phyloP scores from a whole-genome alignment of 1,140 invertebrate genomes.

The Lordiphosa collinella region DNA sequence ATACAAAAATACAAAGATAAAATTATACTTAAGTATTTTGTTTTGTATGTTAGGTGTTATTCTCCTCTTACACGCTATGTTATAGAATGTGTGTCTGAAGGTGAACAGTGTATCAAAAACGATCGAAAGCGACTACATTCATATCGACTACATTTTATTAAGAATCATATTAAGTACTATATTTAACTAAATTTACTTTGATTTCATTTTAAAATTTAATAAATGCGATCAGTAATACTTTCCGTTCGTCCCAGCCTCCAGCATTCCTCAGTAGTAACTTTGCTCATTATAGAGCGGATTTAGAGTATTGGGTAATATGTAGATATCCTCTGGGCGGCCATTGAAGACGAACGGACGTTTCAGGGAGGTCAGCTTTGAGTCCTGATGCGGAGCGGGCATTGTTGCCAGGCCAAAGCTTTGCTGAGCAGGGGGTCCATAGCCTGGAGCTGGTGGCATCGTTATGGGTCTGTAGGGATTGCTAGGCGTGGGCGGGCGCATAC shows the following conservation, averaged over 20 bases:
- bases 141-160: neutral
- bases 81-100: constrained; percentile 34
- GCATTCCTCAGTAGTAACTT: constrained; percentile 48
- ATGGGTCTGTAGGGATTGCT: constrained; percentile 58
- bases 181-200: neutral
- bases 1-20: neutral
- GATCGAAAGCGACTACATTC: no score
- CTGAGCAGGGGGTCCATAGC: constrained; percentile 34
- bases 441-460: constrained; percentile 11
- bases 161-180: neutral
- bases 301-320: constrained; percentile 85
- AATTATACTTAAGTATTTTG: constrained; percentile 43
- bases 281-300: constrained; percentile 81
- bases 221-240: constrained; percentile 59
- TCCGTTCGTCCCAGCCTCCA: constrained; percentile 14
- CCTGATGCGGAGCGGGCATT: constrained; percentile 78
- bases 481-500: constrained; percentile 55
- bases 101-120: no score
- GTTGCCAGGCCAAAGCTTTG: constrained; percentile 74
- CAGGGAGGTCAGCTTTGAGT: constrained; percentile 84
- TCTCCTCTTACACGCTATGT: constrained; percentile 22
- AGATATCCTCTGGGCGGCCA: constrained; percentile 88
- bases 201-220: constrained; percentile 15
- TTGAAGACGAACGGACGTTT: constrained; percentile 89
- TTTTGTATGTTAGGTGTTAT: constrained; percentile 39